phyloP scores from a whole-genome alignment of 2,797 vertebrate species.

The Psittacula echo region DNA sequence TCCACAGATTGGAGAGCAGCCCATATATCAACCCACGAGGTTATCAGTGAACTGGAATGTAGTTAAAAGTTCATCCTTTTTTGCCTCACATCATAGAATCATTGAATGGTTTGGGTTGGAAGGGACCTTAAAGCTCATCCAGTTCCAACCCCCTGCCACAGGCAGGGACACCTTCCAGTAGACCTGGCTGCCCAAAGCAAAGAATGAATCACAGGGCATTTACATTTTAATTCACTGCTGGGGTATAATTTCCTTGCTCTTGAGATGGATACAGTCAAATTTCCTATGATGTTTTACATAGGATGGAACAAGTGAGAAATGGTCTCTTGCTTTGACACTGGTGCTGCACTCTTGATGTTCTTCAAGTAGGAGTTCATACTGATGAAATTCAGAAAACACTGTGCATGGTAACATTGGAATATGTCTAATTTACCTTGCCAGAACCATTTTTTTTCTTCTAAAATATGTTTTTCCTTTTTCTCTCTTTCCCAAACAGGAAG shows the following conservation, averaged over 20 bases:
- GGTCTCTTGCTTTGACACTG: background rate
- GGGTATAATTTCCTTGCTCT: background rate
- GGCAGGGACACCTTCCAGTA: background rate
- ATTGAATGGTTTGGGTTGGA: background rate
- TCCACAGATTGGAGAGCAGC: background rate
- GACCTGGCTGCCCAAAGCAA: background rate
- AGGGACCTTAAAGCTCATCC: background rate
- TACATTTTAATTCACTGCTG: conserved; percentile 1
- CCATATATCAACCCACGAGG: fast-evolving
- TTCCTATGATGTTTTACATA: background rate
- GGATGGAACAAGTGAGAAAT: background rate
- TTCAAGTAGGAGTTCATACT: background rate
- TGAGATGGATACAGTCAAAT: background rate
- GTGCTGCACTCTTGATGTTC: background rate
- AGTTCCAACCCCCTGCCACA: background rate
- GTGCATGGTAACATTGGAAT: background rate
- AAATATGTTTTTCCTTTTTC: conserved; percentile 43
- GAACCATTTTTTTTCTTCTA: conserved; percentile 11
- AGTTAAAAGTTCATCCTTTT: background rate
- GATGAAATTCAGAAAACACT: background rate
- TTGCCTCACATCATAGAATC: background rate
- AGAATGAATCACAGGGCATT: background rate
- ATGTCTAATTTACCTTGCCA: background rate
- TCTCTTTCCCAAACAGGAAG: conserved; percentile 58
- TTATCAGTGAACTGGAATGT: background rate